Base-by-base conservation (phyloP, 2,797 vertebrate species). In the Serranus cabrilla region DNA sequence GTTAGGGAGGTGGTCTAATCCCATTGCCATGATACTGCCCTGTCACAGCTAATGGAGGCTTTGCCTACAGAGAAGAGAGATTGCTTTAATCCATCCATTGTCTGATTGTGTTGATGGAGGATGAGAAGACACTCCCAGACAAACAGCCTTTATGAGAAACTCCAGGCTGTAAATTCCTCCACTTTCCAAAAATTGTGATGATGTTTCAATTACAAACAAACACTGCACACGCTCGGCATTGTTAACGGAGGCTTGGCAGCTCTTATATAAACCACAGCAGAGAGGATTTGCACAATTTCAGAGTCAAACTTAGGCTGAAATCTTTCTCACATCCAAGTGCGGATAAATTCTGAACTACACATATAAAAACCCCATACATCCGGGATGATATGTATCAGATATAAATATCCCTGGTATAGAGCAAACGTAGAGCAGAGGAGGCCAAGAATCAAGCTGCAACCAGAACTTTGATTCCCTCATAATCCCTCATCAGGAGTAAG, bases 401-500 rank as follows among this genome's bases (percentile, higher is more conserved):
- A 42, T 74, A 34, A 34, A 51, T 59, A 13, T 56, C 40, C 34
- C 9, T 9, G 27, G 55, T 62, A 51, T 56, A 61, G 69, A 67
- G n/a, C 70, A 42, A 75, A 74, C 20, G 46, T 25, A 73, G 64
- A 77, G 45, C 42, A 65, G 65, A 37, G 27, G 56, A 83, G 72
- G 74, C 77, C 43, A 78, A 82, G 69, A 87, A 86, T 79, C 72
- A 82, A 79, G 81, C 86, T 74, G 55, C 47, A 77, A 59, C 66
- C 76, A 79, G 39, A 88, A 92, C 85, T 89, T 83, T 89, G 84
- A 90, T 90, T 93, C 82, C 74, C 89, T 84, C 60, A 71, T 94
- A 94, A 95, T 94, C 92, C 89, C 81, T 84, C 88, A 94, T 93
- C 89, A 88, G 72, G 77, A 91, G 82, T 88, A 89, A 87, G 82